Evolutionary conservation across 2,888 invertebrate genomes (phyloP), one percentile per base, ranked within the genome.

Genomic region (Nectonema munidae): DNA sequence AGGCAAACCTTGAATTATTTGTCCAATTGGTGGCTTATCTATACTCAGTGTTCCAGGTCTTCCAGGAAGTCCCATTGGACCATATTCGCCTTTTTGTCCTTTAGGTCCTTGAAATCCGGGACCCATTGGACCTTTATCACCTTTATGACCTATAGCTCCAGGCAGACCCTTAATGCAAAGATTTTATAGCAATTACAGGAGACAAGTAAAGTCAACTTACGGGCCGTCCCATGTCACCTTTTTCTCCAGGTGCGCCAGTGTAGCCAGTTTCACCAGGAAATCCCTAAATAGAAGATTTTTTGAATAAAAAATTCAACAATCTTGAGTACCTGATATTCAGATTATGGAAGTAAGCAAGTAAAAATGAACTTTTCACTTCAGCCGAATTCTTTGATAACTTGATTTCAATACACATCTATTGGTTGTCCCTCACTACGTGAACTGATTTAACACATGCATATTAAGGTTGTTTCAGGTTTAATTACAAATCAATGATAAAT

Each of bases 51-150:
- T 38, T 18, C 40, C 40, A 25, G 39, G 29, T 16, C 21, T 6
- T 17, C 40, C 40, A 11, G 40, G 40, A 11, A 21, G 20, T 3
- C 40, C 40, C 14, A 13, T 11, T 14, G 40, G 40, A 3, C 42
- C 42, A 9, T 39, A 43, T 34, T 19, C 15, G 2, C 42, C 42
- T 13, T 19, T 20, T n/a, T 25, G 34, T 11, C 39, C 43, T 16
- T 29, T 21, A 17, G 37, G 19, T 30, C 70, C 70, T 19, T 66
- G 57, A 47, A 51, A 54, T 25, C 71, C 71, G 59, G 45, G 48
- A 11, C 35, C 35, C 18, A 34, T 16, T 11, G 17, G 17, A 34
- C 35, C 35, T 19, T 34, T 34, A 40, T 69, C 68, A 39, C 75
- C 75, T 50, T 54, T 20, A 43, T 42, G 37, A 30, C 66, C 68